These are phyloP conservation scores for Vanacampus margaritifer DNA, from an alignment of 2,113 vertebrate genomes.

Conservation along the genomic window DNA sequence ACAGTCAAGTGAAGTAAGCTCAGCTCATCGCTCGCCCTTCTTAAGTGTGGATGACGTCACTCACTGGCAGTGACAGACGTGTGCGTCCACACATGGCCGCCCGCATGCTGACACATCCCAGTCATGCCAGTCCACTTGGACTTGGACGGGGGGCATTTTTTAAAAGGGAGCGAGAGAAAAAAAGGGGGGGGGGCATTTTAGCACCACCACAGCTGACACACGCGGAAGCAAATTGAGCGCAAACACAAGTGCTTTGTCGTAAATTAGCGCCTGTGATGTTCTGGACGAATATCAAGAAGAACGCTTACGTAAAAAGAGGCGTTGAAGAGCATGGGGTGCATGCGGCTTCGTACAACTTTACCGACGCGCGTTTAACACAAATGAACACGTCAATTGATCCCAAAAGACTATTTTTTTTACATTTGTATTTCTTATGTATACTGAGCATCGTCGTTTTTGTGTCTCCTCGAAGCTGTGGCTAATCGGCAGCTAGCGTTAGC, in stretches of 20 bases:
- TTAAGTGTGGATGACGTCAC: neutral
- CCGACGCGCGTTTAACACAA: neutral
- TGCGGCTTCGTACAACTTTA: slow-evolving; percentile 37
- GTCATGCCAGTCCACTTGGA: neutral
- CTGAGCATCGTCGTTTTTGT: slow-evolving; percentile 20
- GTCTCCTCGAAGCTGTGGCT: slow-evolving; percentile 59
- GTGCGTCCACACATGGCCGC: neutral
- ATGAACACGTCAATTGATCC: neutral
- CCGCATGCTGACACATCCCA: neutral
- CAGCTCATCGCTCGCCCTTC: neutral
- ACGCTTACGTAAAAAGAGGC: slow-evolving; percentile 63
- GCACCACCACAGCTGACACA: neutral
- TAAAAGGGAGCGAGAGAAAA: no score
- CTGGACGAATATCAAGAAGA: neutral
- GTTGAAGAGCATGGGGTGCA: slow-evolving; percentile 34
- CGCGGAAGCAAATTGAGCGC: neutral
- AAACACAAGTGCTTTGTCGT: neutral
- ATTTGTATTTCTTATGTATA: neutral
- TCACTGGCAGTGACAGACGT: neutral
- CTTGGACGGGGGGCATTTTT: no score
- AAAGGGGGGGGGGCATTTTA: neutral
- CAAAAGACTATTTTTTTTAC: neutral
- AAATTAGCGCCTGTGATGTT: neutral
- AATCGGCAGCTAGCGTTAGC: slow-evolving; percentile 60
- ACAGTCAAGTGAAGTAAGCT: neutral